These are phyloP conservation scores for Nomada lathburiana DNA, from an alignment of 2,888 invertebrate genomes.

Conservation along the genomic window DNA sequence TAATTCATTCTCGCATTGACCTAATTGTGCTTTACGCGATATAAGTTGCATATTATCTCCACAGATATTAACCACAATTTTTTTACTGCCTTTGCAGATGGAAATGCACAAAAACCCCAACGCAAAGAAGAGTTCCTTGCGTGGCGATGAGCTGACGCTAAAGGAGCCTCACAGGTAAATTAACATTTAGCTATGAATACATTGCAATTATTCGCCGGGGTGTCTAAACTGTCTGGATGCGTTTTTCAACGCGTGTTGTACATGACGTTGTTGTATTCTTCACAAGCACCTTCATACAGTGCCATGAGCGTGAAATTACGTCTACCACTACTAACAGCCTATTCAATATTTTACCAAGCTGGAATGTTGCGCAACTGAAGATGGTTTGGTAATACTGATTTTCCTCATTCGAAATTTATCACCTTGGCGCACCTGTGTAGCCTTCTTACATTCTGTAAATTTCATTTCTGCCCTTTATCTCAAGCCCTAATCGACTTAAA, in stretches of 20 bases:
- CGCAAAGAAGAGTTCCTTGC: conserved; percentile 72
- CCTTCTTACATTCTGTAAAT: background rate
- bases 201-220: background rate
- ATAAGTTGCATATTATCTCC: background rate
- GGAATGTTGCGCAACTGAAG: background rate
- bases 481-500: too few species aligned
- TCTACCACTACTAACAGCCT: background rate
- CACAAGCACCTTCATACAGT: background rate
- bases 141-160: conserved; percentile 75
- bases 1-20: too few species aligned
- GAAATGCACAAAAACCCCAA: conserved; percentile 80
- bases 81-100: conserved; percentile 75
- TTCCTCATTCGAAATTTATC: conserved; percentile 16
- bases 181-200: background rate
- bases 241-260: background rate
- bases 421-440: background rate
- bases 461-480: background rate
- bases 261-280: background rate
- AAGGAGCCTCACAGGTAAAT: conserved; percentile 78
- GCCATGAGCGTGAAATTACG: background rate
- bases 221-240: background rate
- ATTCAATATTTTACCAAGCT: conserved; percentile 6
- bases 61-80: background rate
- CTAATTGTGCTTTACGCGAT: too few species aligned
- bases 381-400: conserved; percentile 2